Evolutionary conservation across 2,797 vertebrate species (phyloP).

Genomic region (Sebastes minor): DNA sequence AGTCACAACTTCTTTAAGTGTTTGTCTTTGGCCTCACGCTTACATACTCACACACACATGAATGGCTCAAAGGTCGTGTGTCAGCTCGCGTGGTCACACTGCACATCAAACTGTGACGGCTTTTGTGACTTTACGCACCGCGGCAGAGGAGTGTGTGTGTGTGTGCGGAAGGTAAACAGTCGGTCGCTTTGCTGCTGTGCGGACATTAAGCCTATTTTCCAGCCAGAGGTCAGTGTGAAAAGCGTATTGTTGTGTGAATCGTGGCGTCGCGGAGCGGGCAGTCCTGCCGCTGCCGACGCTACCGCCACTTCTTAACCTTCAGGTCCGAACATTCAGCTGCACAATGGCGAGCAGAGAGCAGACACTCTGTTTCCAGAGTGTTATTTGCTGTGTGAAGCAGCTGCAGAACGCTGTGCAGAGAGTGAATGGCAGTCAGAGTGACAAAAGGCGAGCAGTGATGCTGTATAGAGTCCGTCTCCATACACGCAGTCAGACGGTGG

Average conservation of each 20-base stretch:
- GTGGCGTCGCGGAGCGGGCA: conserved; percentile 42
- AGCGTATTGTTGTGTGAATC: conserved; percentile 67
- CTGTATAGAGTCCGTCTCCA: conserved; percentile 55
- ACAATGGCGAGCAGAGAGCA: conserved; percentile 59
- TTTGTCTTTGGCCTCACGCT: conserved; percentile 27
- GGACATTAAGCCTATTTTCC: conserved; percentile 80
- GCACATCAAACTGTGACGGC: conserved; percentile 65
- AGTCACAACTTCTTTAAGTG: conserved; percentile 71
- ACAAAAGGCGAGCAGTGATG: conserved; percentile 60
- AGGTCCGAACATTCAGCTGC: conserved; percentile 60
- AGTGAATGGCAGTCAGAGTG: conserved; percentile 60
- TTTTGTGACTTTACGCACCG: conserved; percentile 73
- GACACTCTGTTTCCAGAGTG: conserved; percentile 48
- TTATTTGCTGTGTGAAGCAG: conserved; percentile 57
- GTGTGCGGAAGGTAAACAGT: conserved; percentile 54
- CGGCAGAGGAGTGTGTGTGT: conserved; percentile 7
- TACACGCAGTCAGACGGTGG: conserved; percentile 32
- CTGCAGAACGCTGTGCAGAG: conserved; percentile 52
- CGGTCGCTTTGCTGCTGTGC: conserved; percentile 37
- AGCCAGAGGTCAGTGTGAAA: conserved; percentile 73
- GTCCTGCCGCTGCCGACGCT: conserved; percentile 27
- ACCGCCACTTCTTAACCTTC: conserved; percentile 64
- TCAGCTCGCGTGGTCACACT: conserved; percentile 74
- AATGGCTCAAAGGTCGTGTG: conserved; percentile 65
- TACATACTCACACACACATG: conserved; percentile 19